phyloP scores from a whole-genome alignment of 2,888 invertebrate species.

The Tanypteryx hageni region DNA sequence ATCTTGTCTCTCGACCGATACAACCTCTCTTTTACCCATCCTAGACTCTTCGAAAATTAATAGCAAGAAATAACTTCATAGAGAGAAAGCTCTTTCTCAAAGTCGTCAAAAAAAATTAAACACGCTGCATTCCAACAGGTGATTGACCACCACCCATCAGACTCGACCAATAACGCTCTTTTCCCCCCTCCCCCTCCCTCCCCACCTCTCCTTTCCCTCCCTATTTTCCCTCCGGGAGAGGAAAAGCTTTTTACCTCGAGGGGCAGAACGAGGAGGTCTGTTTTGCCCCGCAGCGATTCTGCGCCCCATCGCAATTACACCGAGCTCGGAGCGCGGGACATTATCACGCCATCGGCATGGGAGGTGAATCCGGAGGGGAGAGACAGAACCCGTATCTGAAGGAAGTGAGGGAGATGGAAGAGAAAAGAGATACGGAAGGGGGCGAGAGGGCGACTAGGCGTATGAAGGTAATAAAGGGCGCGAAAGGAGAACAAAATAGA shows the following conservation, averaged over 20 bases:
- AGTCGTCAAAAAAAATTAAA: not conserved
- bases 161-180: not conserved
- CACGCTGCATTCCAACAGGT: slow-evolving; percentile 23
- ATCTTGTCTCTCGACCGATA: no score
- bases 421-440: not conserved
- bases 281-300: not conserved
- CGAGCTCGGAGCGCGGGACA: slow-evolving; percentile 27
- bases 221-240: not conserved
- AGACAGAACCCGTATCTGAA: not conserved
- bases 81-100: not conserved
- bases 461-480: not conserved
- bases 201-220: not conserved
- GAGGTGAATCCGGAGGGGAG: not conserved
- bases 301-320: slow-evolving; percentile 34
- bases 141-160: slow-evolving; percentile 37
- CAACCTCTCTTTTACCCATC: no score
- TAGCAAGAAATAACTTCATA: slow-evolving; percentile 10
- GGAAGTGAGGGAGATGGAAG: not conserved
- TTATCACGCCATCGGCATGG: slow-evolving; percentile 52
- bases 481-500: not conserved
- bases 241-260: not conserved
- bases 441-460: not conserved
- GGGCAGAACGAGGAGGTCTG: not conserved
- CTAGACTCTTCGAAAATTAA: not conserved
- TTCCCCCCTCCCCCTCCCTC: not conserved